A percentile compares a stretch with the other conserved stretches of the same genome.
phyloP scores from a whole-genome alignment of 2,797 vertebrate genomes.

The Tenualosa thibaudeaui region DNA sequence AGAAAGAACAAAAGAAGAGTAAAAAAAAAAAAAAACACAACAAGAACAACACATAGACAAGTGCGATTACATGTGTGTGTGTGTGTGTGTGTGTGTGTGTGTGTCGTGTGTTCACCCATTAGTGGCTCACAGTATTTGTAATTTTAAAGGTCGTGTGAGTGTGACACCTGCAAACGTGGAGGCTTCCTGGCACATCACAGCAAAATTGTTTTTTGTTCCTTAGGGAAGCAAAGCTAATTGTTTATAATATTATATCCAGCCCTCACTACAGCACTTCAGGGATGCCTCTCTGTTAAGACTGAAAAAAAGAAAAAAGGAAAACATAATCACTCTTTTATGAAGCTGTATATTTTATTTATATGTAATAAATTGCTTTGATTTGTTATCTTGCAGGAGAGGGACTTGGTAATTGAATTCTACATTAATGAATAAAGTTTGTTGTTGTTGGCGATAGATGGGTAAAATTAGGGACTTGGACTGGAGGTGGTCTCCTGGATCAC shows the following conservation, averaged over 20 bases:
- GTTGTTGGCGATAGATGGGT: slow-evolving; percentile 16
- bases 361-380: slow-evolving; percentile 60
- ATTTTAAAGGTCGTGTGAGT: slow-evolving; percentile 41
- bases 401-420: slow-evolving; percentile 51
- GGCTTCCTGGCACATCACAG: slow-evolving; percentile 20
- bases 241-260: slow-evolving; percentile 50
- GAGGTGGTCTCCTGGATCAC: background rate
- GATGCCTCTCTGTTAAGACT: slow-evolving; percentile 33
- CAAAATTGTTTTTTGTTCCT: slow-evolving; percentile 46
- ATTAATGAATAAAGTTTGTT: slow-evolving; percentile 58
- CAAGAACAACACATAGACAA: background rate
- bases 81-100: background rate
- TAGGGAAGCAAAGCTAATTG: slow-evolving; percentile 49
- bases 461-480: slow-evolving; percentile 11
- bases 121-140: slow-evolving; percentile 28
- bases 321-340: slow-evolving; percentile 56
- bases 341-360: slow-evolving; percentile 57
- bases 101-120: background rate
- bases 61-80: background rate
- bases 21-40: background rate
- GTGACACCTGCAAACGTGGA: slow-evolving; percentile 38
- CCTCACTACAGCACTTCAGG: slow-evolving; percentile 49
- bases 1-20: background rate
- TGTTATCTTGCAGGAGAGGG: slow-evolving; percentile 37
- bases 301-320: slow-evolving; percentile 46